A percentile compares a stretch with the other conserved stretches of the same genome.
phyloP scores from a whole-genome alignment of 1,140 invertebrate species.

The Zaprionus gabonicus region DNA sequence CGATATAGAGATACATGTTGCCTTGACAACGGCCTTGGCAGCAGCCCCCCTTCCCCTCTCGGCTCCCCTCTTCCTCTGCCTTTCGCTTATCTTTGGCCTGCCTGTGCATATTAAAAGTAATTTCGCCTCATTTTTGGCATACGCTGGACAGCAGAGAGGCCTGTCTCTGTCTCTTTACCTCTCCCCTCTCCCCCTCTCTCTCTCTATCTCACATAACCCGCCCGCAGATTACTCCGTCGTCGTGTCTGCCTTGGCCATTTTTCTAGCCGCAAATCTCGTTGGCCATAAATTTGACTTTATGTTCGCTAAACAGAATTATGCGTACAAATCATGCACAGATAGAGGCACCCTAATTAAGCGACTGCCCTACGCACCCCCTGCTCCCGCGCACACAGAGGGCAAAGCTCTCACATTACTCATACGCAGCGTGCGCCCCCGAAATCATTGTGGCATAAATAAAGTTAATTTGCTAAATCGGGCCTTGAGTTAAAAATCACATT shows the following conservation, averaged over 20 bases:
- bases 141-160: conserved; percentile 39
- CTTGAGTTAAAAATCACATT: conserved; percentile 80
- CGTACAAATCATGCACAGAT: conserved; percentile 65
- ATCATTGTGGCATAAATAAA: conserved; percentile 80
- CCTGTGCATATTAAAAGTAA: conserved; percentile 76
- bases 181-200: not conserved
- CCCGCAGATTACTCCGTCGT: conserved; percentile 63
- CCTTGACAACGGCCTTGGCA: conserved; percentile 39
- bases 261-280: conserved; percentile 67
- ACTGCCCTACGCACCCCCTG: not conserved
- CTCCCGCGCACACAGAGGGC: too few relatives aligned
- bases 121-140: conserved; percentile 77
- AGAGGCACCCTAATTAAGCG: conserved; percentile 64
- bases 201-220: conserved; percentile 26
- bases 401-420: conserved; percentile 72
- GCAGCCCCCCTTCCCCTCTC: not conserved
- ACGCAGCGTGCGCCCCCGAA: conserved; percentile 67
- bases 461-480: conserved; percentile 75
- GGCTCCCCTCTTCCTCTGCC: not conserved
- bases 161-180: too few relatives aligned
- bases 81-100: conserved; percentile 12
- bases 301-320: conserved; percentile 77
- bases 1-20: conserved; percentile 1
- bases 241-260: conserved; percentile 37
- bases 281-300: conserved; percentile 80